Percentiles rank a stretch among this genome's conserved stretches.
Evolutionary conservation across 1,140 invertebrate genomes (phyloP).

Genomic region (Zaprionus inermis): DNA sequence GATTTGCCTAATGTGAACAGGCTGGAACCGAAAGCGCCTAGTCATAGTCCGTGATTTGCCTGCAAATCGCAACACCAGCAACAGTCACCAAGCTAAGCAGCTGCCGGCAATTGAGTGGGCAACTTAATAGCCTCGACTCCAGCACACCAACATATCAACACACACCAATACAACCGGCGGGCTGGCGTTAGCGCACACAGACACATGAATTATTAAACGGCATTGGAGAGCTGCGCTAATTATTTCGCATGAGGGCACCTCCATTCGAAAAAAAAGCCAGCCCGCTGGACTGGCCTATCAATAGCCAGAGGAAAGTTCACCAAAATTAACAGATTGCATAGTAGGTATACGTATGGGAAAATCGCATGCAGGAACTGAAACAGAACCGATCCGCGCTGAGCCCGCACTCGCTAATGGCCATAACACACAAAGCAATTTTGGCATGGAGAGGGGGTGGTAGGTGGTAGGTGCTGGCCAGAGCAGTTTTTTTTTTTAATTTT

Average conservation of each 20-base stretch:
- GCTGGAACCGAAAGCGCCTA: not conserved
- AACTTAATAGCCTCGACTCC: conserved; percentile 49
- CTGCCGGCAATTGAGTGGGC: conserved; percentile 41
- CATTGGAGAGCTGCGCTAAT: conserved; percentile 68
- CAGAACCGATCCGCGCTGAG: conserved; percentile 4
- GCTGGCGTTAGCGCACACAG: conserved; percentile 21
- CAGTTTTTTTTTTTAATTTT: conserved; percentile 68
- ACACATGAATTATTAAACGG: conserved; percentile 73
- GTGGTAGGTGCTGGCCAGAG: not conserved
- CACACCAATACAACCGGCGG: too few relatives aligned
- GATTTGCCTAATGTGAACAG: not conserved
- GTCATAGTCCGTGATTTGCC: conserved; percentile 12
- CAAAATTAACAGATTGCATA: conserved; percentile 66
- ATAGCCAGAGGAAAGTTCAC: conserved; percentile 24
- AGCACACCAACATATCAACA: too few relatives aligned
- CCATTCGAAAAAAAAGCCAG: conserved; percentile 69
- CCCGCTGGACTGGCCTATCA: conserved; percentile 22
- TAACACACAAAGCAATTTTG: conserved; percentile 47
- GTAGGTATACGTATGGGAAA: conserved; percentile 14
- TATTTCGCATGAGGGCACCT: conserved; percentile 78
- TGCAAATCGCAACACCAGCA: conserved; percentile 7
- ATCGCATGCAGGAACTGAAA: not conserved
- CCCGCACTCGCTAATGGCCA: conserved; percentile 37
- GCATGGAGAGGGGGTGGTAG: not conserved
- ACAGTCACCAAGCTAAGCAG: conserved; percentile 36